Conservation (phyloP, 2,888 invertebrate genomes). For the Lycia hirtaria region DNA sequence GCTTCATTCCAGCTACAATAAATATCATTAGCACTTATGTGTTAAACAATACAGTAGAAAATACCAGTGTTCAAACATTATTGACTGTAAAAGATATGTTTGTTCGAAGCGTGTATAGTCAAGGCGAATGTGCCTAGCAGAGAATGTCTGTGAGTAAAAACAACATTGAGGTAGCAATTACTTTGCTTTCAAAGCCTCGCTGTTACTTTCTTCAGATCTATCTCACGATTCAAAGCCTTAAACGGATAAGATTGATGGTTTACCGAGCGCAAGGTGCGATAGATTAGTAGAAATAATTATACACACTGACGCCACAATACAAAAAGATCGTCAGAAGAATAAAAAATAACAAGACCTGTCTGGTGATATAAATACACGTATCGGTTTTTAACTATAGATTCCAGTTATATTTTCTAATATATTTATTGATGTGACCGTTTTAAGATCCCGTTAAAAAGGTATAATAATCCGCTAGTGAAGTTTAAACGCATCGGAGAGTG, state of each 20-base stretch:
- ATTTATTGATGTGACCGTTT: constrained; percentile 26
- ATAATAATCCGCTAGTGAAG: constrained; percentile 15
- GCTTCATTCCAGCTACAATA: constrained; percentile 5
- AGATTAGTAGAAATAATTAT: constrained; percentile 28
- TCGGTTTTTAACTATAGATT: constrained; percentile 15
- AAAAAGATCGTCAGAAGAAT: background rate
- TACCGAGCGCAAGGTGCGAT: constrained; percentile 21
- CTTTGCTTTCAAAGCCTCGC: constrained; percentile 61
- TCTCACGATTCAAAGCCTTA: constrained; percentile 48
- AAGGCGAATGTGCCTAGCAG: constrained; percentile 33
- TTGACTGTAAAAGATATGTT: constrained; percentile 17
- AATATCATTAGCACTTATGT: constrained; percentile 16
- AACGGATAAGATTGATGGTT: constrained; percentile 32
- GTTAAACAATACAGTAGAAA: constrained; percentile 27
- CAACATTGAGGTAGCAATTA: constrained; percentile 58
- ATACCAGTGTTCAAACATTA: constrained; percentile 17
- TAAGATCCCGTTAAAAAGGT: constrained; percentile 22
- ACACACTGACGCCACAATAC: constrained; percentile 11
- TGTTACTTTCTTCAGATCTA: constrained; percentile 52
- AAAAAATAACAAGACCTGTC: background rate
- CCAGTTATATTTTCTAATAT: constrained; percentile 10
- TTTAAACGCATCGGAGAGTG: constrained; percentile 9
- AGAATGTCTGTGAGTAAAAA: constrained; percentile 30
- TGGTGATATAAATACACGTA: background rate
- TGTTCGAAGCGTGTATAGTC: constrained; percentile 21